A percentile compares a stretch with the other conserved stretches of the same genome.
These are phyloP conservation scores for Porphyrio hochstetteri DNA, from an alignment of 2,113 vertebrate species.

Conservation along the genomic window DNA sequence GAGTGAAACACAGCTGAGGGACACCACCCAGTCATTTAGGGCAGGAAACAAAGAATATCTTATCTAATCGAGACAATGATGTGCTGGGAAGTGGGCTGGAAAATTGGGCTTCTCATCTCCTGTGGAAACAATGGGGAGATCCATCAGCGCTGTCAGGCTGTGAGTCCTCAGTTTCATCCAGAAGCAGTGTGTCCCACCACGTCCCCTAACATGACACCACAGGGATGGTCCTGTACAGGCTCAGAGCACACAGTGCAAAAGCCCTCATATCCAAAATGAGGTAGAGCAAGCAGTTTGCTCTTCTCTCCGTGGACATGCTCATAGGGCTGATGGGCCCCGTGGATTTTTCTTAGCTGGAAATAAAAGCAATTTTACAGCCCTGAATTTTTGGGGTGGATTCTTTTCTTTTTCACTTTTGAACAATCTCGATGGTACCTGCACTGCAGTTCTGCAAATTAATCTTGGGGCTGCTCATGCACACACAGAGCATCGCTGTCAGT, in stretches of 20 bases:
- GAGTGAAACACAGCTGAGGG: background rate
- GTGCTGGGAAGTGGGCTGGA: background rate
- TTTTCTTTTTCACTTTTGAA: background rate
- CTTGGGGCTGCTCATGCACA: background rate
- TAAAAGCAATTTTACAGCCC: background rate
- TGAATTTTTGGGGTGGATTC: background rate
- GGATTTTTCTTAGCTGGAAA: background rate
- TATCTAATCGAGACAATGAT: background rate
- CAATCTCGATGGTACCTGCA: background rate
- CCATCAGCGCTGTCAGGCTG: background rate
- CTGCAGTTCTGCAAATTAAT: background rate
- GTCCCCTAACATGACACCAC: accelerated
- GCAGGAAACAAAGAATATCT: background rate
- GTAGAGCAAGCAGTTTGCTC: background rate
- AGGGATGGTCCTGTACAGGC: accelerated
- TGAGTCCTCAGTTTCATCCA: background rate
- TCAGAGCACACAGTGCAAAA: background rate
- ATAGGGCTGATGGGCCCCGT: background rate
- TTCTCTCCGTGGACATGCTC: background rate
- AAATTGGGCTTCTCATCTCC: background rate
- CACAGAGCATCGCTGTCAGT: background rate
- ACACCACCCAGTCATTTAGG: background rate
- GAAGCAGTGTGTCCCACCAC: background rate
- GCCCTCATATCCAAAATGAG: background rate
- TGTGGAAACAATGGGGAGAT: background rate